Conservation (phyloP, 2,888 invertebrate genomes). For the Tigriopus californicus region DNA sequence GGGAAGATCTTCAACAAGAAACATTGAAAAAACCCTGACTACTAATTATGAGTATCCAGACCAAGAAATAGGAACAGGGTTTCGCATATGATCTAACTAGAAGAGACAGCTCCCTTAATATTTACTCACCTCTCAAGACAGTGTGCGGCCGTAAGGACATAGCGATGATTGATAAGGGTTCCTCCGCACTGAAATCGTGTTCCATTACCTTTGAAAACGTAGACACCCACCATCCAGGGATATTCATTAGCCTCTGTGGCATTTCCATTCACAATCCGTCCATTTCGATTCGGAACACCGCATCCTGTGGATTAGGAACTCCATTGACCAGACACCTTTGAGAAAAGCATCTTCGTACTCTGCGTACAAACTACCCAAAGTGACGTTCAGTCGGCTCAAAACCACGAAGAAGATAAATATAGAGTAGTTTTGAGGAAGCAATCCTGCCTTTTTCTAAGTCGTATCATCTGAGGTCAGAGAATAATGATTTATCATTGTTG, state of each 20-base stretch:
- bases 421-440: background rate
- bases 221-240: background rate
- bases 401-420: background rate
- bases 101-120: too few species aligned
- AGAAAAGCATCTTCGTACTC: background rate
- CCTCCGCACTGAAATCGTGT: background rate
- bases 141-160: background rate
- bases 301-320: too few species aligned
- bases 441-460: too few species aligned
- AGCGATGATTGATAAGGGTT: background rate
- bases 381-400: background rate
- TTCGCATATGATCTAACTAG: too few species aligned
- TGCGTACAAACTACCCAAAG: background rate
- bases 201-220: background rate
- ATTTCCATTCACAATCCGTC: background rate
- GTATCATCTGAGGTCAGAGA: background rate
- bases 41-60: too few species aligned
- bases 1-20: too few species aligned
- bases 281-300: background rate
- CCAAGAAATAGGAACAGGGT: too few species aligned
- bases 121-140: background rate
- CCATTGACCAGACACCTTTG: background rate
- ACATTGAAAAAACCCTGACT: too few species aligned
- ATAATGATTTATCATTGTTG: too few species aligned
- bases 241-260: background rate